Evolutionary conservation across 2,113 vertebrate genomes (phyloP).

Genomic region (Osmerus eperlanus): DNA sequence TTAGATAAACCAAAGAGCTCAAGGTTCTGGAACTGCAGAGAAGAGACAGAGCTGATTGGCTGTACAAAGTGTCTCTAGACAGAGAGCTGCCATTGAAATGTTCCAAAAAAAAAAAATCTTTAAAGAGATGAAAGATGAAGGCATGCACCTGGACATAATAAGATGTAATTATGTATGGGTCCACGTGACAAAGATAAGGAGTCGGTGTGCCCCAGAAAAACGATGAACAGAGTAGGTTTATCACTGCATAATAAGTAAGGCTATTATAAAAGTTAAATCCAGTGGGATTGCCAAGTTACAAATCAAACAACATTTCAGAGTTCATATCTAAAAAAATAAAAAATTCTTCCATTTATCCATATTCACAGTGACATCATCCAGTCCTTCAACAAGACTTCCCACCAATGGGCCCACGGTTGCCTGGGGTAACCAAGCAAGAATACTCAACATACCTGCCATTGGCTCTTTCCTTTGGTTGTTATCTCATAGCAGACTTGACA

Average conservation of each 20-base stretch:
- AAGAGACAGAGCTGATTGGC: slow-evolving; percentile 13
- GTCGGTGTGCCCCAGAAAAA: slow-evolving; percentile 1
- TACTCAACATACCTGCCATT: slow-evolving; percentile 42
- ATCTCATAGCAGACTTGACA: slow-evolving; percentile 51
- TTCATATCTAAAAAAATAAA: not conserved
- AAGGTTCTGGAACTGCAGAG: slow-evolving; percentile 12
- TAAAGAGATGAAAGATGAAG: slow-evolving; percentile 23
- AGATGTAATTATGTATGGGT: slow-evolving; percentile 22
- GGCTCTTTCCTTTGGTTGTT: slow-evolving; percentile 47
- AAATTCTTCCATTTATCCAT: not conserved
- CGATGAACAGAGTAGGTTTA: not conserved
- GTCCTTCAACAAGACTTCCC: not conserved
- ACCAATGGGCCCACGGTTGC: not conserved
- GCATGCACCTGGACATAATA: slow-evolving; percentile 35
- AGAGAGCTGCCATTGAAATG: slow-evolving; percentile 38
- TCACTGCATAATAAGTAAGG: slow-evolving; percentile 10
- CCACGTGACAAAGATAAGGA: slow-evolving; percentile 18
- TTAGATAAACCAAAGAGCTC: slow-evolving; percentile 25
- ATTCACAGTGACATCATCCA: slow-evolving; percentile 24
- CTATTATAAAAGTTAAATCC: slow-evolving; percentile 8
- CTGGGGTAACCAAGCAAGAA: slow-evolving; percentile 43
- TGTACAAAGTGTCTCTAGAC: slow-evolving; percentile 30
- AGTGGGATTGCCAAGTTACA: not conserved
- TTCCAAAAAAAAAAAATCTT: no score
- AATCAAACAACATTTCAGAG: not conserved